A percentile compares a stretch with the other conserved stretches of the same genome.
Evolutionary conservation across 2,113 vertebrate species (phyloP).

Genomic region (Maccullochella peelii): DNA sequence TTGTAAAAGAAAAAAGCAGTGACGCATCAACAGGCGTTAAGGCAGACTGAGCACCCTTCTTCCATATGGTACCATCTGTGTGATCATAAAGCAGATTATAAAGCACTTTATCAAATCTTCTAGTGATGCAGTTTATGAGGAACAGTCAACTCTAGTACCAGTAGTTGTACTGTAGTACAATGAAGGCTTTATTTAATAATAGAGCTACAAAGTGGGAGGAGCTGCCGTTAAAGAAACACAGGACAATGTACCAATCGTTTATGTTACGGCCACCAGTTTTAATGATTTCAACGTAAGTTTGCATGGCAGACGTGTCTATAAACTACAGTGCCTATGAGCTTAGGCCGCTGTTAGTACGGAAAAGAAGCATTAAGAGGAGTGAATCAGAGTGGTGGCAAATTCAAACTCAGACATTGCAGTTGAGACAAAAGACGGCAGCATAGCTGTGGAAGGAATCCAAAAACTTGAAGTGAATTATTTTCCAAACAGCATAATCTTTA

Average conservation of each 20-base stretch:
- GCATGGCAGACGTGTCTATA: too few relatives aligned
- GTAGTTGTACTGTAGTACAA: neutral
- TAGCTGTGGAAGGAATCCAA: neutral
- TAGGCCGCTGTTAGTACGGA: neutral
- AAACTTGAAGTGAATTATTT: neutral
- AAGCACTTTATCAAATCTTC: neutral
- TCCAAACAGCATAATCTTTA: neutral
- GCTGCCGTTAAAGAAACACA: too few relatives aligned
- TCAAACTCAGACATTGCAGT: neutral
- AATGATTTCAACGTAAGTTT: neutral
- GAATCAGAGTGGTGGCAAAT: neutral
- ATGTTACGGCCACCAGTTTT: too few relatives aligned
- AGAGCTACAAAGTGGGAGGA: too few relatives aligned
- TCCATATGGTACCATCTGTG: constrained; percentile 24
- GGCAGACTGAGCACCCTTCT: neutral
- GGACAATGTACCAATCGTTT: too few relatives aligned
- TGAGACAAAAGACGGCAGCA: neutral
- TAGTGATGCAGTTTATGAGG: too few relatives aligned
- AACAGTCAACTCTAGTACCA: neutral
- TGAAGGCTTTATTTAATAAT: neutral
- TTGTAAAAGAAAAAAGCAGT: neutral
- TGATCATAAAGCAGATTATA: neutral
- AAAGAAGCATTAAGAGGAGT: neutral
- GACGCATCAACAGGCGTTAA: neutral
- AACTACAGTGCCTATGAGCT: neutral